Conservation (phyloP, 2,113 vertebrate species). For the Taxidea taxus region DNA sequence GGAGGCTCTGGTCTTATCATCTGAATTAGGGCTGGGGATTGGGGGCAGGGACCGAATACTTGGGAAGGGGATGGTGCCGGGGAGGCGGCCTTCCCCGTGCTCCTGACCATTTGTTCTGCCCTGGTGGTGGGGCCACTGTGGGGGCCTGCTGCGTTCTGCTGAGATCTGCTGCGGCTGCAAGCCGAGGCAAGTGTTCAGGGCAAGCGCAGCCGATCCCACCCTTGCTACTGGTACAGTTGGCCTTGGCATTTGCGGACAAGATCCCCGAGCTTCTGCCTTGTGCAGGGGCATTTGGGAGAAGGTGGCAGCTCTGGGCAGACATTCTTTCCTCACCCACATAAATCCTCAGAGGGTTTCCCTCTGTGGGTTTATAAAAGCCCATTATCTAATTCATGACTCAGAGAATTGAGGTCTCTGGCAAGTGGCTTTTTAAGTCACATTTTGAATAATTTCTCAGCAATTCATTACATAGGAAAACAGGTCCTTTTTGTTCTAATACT, state of each 20-base stretch:
- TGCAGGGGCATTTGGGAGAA: not conserved
- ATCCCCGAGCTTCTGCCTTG: not conserved
- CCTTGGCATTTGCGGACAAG: not conserved
- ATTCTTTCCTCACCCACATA: slow-evolving; percentile 67
- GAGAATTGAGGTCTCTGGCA: slow-evolving; percentile 51
- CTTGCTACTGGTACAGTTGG: not conserved
- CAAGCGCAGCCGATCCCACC: not conserved
- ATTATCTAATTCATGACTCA: slow-evolving; percentile 65
- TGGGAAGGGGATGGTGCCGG: not conserved
- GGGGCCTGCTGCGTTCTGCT: not conserved
- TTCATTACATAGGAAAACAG: slow-evolving; percentile 63
- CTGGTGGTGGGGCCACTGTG: accelerated
- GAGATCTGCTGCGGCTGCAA: not conserved
- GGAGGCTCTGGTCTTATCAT: not conserved
- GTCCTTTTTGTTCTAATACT: slow-evolving; percentile 47
- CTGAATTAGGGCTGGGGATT: not conserved
- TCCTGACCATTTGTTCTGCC: not conserved
- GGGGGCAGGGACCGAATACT: not conserved
- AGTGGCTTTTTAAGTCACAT: slow-evolving; percentile 66
- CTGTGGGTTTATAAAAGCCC: slow-evolving; percentile 62
- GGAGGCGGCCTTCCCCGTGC: not conserved
- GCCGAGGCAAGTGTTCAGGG: not conserved
- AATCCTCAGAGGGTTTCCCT: slow-evolving; percentile 68
- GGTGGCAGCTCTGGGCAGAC: not conserved
- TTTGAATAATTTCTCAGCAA: slow-evolving; percentile 69